Conservation (phyloP, 2,113 vertebrate species). For the Strix aluco region DNA sequence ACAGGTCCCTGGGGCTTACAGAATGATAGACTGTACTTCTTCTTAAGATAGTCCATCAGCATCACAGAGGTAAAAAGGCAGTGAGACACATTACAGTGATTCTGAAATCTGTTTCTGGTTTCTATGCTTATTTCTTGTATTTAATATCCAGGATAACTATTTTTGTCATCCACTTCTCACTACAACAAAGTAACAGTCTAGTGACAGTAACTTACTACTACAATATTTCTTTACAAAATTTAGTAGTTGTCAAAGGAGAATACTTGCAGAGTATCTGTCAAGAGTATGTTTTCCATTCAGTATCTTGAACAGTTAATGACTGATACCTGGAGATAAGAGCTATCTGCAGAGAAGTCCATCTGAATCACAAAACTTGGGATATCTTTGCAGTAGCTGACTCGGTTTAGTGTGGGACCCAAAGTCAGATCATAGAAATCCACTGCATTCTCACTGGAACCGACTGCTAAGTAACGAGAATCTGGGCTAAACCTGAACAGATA, state of each 20-base stretch:
- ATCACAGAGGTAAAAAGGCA: not conserved
- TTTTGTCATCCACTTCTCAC: not conserved
- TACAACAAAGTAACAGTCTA: not conserved
- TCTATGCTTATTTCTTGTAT: not conserved
- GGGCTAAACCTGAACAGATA: conserved; percentile 87
- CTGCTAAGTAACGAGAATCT: conserved; percentile 90
- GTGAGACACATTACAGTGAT: not conserved
- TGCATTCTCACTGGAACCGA: conserved; percentile 92
- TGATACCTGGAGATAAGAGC: conserved; percentile 88
- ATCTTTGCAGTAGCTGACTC: conserved; percentile 94
- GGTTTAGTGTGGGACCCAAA: conserved; percentile 89
- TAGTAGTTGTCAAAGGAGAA: not conserved
- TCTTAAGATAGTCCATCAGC: not conserved
- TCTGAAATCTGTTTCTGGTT: not conserved
- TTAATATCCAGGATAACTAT: not conserved
- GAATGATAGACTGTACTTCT: not conserved
- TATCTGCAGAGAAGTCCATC: conserved; percentile 97
- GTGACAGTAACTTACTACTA: not conserved
- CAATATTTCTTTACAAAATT: not conserved
- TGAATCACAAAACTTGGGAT: conserved; percentile 94
- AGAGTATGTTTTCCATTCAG: not conserved
- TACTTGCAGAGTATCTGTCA: not conserved
- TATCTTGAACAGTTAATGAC: not conserved
- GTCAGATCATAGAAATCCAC: conserved; percentile 97
- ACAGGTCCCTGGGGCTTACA: not conserved